Evolutionary conservation across 2,113 vertebrate genomes (phyloP), one percentile per base, ranked within the genome.

Genomic region (Etheostoma cragini): DNA sequence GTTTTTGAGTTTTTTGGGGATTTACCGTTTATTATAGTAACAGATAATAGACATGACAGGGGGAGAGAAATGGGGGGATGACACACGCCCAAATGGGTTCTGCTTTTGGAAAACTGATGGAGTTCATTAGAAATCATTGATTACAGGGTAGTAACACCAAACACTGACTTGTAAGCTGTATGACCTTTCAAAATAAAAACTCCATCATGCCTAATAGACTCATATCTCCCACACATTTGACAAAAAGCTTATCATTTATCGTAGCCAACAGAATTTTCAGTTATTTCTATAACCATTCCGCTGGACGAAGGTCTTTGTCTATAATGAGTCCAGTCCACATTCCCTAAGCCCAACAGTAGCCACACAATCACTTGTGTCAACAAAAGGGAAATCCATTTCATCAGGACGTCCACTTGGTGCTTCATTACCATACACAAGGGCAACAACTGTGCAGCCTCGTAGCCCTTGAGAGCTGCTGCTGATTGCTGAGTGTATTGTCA

Each of bases 281-380:
- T 69, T 22, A 3, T 82, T 82, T 87, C 82, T 80, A 88, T 89
- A 82, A 83, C 72, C 58, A 77, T 72, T 84, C 56, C 13, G 19
- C 80, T 85, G 86, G 91, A 90, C 58, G 15, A 80, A 89, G 77
- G 82, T 81, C 76, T 89, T 89, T 83, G 80, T 87, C 78, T 81
- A 62, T 92, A 93, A 93, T 87, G 83, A 93, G 78, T 87, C 86
- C 82, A 85, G 78, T 88, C 86, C 82, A 85, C 87, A 89, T 87
- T 91, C 81, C 75, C 80, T 81, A 80, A 91, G 83, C 87, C 74
- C 81, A 74, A 87, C 82, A 91, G 85, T 89, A 92, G 91, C 86
- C 88, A 86, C 82, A 90, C 87, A 92, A 91, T 93, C 92, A 88
- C 86, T 93, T 90, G 84, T 91, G 93, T 94, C 91, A 94, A 93